phyloP scores from a whole-genome alignment of 2,113 vertebrate genomes.

The Penelope pileata region DNA sequence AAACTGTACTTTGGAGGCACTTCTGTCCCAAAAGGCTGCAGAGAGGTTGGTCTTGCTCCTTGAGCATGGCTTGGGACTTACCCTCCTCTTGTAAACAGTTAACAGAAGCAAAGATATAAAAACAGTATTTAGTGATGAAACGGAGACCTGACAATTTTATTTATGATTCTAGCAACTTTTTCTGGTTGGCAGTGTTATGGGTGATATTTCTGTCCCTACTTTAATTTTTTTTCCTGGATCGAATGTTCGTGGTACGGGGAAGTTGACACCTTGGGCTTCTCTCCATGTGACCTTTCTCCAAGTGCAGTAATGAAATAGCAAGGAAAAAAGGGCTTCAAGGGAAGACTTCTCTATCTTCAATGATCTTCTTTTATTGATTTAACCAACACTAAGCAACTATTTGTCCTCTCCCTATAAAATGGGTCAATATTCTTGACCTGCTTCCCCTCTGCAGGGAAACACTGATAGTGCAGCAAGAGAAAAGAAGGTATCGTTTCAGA shows the following conservation, averaged over 20 bases:
- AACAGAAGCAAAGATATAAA: not conserved
- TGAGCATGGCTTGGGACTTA: not conserved
- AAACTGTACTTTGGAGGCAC: not conserved
- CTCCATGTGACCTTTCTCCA: not conserved
- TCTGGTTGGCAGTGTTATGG: not conserved
- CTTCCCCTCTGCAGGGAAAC: not conserved
- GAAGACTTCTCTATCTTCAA: not conserved
- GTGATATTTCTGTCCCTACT: conserved; percentile 8
- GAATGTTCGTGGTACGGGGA: not conserved
- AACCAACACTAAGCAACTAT: not conserved
- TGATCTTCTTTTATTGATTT: not conserved
- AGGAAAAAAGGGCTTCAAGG: not conserved
- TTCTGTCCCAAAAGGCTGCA: not conserved
- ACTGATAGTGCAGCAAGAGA: not conserved
- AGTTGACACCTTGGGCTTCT: conserved; percentile 32
- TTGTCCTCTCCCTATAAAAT: not conserved
- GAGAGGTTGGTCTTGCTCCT: not conserved
- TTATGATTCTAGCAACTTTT: not conserved
- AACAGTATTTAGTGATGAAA: not conserved
- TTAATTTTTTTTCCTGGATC: conserved; percentile 24
- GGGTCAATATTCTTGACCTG: not conserved
- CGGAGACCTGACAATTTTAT: not conserved
- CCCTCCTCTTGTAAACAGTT: not conserved
- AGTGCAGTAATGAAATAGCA: not conserved
- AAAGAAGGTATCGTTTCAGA: not conserved